Evolutionary conservation across 2,888 invertebrate genomes (phyloP).

Genomic region (Ormyrus labotus): DNA sequence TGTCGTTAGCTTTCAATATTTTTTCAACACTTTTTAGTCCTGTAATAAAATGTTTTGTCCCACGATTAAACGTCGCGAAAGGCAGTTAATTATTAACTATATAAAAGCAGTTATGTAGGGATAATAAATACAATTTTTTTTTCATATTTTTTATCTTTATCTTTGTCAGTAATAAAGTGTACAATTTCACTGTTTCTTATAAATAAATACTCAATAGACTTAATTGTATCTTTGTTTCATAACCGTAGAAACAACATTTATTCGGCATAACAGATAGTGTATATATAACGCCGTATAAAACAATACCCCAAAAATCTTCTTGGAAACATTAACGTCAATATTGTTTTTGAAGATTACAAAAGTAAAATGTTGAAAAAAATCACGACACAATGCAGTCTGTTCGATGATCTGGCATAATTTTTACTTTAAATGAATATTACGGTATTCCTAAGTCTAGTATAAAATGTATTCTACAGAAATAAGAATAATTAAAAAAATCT

Average conservation of each 20-base stretch:
- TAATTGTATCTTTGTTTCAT: constrained; percentile 43
- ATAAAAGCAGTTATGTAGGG: too few relatives aligned
- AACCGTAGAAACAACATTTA: constrained; percentile 46
- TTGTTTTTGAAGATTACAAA: constrained; percentile 40
- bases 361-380: constrained; percentile 23
- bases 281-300: constrained; percentile 38
- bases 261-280: constrained; percentile 38
- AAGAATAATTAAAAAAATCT: not conserved
- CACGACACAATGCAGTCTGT: constrained; percentile 22
- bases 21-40: too few relatives aligned
- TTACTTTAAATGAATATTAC: constrained; percentile 9
- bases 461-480: too few relatives aligned
- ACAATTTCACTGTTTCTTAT: constrained; percentile 48
- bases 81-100: too few relatives aligned
- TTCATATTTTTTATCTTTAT: constrained; percentile 50
- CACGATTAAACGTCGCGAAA: too few relatives aligned
- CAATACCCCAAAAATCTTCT: constrained; percentile 22
- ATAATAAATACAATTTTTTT: constrained; percentile 1
- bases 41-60: too few relatives aligned
- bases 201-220: constrained; percentile 54
- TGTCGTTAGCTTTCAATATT: too few relatives aligned
- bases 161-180: constrained; percentile 50
- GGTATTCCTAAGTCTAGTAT: not conserved
- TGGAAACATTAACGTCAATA: constrained; percentile 43
- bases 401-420: constrained; percentile 7